Base-by-base conservation (phyloP, 1,140 invertebrate species). In the Bombus sylvicola region DNA sequence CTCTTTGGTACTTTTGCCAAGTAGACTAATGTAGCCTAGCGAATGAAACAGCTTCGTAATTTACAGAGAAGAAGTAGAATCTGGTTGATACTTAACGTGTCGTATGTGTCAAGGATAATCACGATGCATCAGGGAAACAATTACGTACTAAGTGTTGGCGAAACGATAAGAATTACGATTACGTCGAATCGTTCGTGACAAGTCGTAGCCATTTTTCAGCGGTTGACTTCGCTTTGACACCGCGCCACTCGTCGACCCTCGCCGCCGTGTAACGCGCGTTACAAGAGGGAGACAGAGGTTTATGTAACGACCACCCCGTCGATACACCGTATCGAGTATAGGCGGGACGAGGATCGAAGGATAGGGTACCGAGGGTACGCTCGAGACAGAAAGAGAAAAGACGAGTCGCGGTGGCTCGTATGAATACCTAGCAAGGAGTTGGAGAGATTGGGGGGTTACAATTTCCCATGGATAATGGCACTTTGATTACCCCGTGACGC, bases 401-500 rank as follows among this genome's bases (percentile, higher is more conserved):
- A 64, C 81, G 80, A 73, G 69, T 72, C 72, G 83, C 76, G 69
- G 41, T 80, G 75, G 53, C 69, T 74, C 80, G 77, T 75, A 74
- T 78, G 79, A 85, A 88, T 85, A 81, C 43, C 53, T 78, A 69
- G 69, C 64, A 81, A 68, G 77, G 83, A 71, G 41, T 22, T 41
- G 47, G 59, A 85, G 83, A 72, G 69, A 87, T 68, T 59, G 79
- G 84, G 89, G 93, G 92, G 93, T 92, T 94, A 93, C 92, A 91
- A 94, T 95, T 95, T 94, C 94, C 94, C 94, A 94, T 94, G 94
- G 94, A 94, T 95, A 95, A 94, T 94, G 92, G 93, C 89, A 93
- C 94, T 95, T 95, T 95, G 94, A 95, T 95, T 95, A 94, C 92
- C 92, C 92, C 92, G 92, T 94, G 92, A 94, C 92, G 93, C 91